Evolutionary conservation across 2,113 vertebrate species (phyloP).

Genomic region (Pseudois nayaur): DNA sequence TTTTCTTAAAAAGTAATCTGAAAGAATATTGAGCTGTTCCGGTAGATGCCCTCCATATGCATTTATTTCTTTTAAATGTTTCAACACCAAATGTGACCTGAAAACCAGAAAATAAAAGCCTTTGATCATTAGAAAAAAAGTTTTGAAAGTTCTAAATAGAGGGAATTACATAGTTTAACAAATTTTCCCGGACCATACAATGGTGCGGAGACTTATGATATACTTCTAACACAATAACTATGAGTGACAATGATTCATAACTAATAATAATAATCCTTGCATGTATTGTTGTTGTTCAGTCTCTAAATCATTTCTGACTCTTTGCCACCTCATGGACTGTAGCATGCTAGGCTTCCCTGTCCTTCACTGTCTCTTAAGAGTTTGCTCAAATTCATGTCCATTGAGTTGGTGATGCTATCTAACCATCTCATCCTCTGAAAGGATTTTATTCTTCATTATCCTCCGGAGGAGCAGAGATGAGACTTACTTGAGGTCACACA

Average conservation of each 20-base stretch:
- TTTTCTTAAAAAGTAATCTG: constrained; percentile 70
- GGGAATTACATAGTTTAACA: not conserved
- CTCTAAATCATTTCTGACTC: not conserved
- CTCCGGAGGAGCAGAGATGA: not conserved
- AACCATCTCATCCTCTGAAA: not conserved
- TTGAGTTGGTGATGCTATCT: not conserved
- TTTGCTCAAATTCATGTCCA: not conserved
- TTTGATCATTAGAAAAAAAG: not conserved
- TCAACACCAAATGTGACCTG: constrained; percentile 2
- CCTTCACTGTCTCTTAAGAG: not conserved
- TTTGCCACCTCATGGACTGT: not conserved
- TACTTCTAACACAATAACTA: not conserved
- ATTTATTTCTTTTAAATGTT: constrained; percentile 38
- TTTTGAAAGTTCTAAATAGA: not conserved
- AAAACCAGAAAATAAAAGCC: constrained; percentile 14
- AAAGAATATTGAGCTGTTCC: constrained; percentile 67
- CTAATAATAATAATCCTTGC: not conserved
- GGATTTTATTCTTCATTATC: not conserved
- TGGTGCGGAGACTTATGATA: not conserved
- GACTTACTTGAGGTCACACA: not conserved
- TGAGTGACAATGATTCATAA: not conserved
- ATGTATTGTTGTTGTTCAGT: not conserved
- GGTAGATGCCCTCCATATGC: not conserved
- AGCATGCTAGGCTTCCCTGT: not conserved
- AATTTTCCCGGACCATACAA: not conserved